A percentile compares a stretch with the other conserved stretches of the same genome.
Evolutionary conservation across 2,113 vertebrate species (phyloP).

Genomic region (Onychostruthus taczanowskii): DNA sequence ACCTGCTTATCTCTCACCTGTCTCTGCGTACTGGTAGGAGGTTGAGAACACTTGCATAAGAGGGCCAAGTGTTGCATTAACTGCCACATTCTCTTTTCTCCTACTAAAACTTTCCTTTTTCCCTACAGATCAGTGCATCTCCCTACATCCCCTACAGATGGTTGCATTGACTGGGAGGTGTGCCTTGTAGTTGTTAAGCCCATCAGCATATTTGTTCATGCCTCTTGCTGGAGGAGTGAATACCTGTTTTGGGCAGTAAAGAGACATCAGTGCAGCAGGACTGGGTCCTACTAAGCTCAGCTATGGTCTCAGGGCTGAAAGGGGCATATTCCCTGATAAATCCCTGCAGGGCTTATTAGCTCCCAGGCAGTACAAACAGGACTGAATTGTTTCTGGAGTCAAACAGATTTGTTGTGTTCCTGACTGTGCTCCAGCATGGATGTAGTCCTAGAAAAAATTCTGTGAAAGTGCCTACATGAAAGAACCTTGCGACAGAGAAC

Average conservation of each 20-base stretch:
- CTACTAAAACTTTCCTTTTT: not conserved
- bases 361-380: not conserved
- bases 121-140: not conserved
- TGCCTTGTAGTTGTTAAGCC: not conserved
- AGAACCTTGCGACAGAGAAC: not conserved
- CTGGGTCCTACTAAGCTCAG: fast-evolving
- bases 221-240: not conserved
- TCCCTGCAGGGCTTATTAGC: not conserved
- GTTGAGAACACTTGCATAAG: not conserved
- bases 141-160: not conserved
- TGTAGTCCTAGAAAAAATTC: not conserved
- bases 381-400: not conserved
- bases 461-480: not conserved
- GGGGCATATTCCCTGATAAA: not conserved
- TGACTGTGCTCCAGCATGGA: not conserved
- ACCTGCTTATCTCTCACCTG: not conserved
- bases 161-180: not conserved
- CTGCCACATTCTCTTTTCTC: not conserved
- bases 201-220: not conserved
- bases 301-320: not conserved
- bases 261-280: not conserved
- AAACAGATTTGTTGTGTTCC: not conserved
- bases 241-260: not conserved
- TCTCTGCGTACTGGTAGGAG: not conserved
- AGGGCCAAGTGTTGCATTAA: not conserved